phyloP scores from a whole-genome alignment of 2,797 vertebrate species.

The Galagoides demidoff region DNA sequence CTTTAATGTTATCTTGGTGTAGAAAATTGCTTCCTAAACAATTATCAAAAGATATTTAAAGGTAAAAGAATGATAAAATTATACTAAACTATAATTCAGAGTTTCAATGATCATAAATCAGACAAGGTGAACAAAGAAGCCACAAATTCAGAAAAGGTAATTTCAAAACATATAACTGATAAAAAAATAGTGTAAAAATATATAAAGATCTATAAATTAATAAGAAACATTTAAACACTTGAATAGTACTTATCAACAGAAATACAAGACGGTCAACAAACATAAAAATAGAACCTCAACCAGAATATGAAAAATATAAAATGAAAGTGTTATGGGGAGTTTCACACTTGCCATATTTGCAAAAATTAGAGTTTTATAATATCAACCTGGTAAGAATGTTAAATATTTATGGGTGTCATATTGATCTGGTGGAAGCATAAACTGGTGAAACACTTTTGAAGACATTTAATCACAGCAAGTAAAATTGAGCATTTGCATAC shows the following conservation, averaged over 20 bases:
- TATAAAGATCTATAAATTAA: background rate
- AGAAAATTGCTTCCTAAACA: background rate
- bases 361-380: background rate
- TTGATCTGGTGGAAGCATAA: background rate
- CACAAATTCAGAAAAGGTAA: background rate
- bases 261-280: background rate
- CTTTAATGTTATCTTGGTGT: background rate
- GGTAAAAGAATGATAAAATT: background rate
- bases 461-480: background rate
- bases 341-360: background rate
- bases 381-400: background rate
- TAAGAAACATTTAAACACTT: background rate
- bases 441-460: background rate
- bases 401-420: background rate
- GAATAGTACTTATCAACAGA: background rate
- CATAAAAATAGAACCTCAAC: background rate
- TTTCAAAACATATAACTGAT: background rate
- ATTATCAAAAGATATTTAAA: background rate
- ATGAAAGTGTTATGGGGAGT: background rate
- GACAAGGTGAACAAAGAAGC: background rate
- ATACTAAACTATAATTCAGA: background rate
- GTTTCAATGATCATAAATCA: background rate
- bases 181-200: background rate
- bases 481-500: background rate
- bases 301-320: background rate